These are phyloP conservation scores for Seriola aureovittata DNA, from an alignment of 2,113 vertebrate genomes.

Conservation along the genomic window DNA sequence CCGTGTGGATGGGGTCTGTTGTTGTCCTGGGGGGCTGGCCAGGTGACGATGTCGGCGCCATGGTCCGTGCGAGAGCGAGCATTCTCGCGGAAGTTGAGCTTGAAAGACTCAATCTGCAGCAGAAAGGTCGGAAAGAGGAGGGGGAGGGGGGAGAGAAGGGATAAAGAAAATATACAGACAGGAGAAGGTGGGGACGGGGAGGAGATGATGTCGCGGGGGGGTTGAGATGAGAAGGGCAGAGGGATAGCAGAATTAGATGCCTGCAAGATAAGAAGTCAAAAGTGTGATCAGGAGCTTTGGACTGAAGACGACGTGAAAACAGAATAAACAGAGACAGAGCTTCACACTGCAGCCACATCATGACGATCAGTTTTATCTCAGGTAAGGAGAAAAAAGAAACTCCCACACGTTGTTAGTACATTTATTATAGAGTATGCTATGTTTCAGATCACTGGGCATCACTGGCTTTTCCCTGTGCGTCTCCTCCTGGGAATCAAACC, in stretches of 20 bases:
- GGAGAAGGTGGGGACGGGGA: constrained; percentile 27
- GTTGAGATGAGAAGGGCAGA: constrained; percentile 82
- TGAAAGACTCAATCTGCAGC: constrained; percentile 95
- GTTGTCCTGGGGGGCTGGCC: constrained; percentile 79
- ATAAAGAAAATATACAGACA: constrained; percentile 54
- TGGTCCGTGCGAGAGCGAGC: constrained; percentile 93
- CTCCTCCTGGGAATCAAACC: neutral
- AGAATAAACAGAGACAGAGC: constrained; percentile 2
- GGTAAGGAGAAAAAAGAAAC: neutral
- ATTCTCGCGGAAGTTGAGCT: constrained; percentile 92
- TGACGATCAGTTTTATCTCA: neutral
- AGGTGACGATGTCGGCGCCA: constrained; percentile 88
- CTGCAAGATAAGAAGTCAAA: constrained; percentile 97
- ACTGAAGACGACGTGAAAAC: constrained; percentile 36
- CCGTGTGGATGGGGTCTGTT: constrained; percentile 71
- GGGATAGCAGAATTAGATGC: constrained; percentile 97
- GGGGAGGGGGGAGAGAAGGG: constrained; percentile 48
- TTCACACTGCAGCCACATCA: neutral
- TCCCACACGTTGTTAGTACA: neutral
- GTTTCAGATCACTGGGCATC: neutral
- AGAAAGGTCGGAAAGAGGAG: constrained; percentile 79
- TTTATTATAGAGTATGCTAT: neutral
- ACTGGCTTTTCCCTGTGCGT: neutral
- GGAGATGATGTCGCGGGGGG: constrained; percentile 54
- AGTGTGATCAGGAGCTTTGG: constrained; percentile 75